phyloP scores from a whole-genome alignment of 2,888 invertebrate genomes.

The Hypercompe scribonia region DNA sequence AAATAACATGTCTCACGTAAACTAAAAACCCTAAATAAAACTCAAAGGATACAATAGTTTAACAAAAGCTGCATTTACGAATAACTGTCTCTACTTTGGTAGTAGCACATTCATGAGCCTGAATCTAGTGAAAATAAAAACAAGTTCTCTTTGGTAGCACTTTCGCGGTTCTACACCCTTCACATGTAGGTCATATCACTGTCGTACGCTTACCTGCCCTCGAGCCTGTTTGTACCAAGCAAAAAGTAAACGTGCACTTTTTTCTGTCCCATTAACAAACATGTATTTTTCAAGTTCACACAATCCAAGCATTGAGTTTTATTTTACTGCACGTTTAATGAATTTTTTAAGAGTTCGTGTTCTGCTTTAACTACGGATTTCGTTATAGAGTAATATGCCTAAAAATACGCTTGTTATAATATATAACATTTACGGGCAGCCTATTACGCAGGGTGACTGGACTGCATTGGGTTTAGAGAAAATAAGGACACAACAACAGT shows the following conservation, averaged over 20 bases:
- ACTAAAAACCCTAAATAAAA: background rate
- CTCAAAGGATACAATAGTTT: background rate
- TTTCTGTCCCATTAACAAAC: slow-evolving; percentile 35
- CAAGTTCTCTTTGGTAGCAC: slow-evolving; percentile 38
- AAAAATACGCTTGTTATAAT: background rate
- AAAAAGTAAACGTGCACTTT: slow-evolving; percentile 40
- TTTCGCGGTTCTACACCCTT: slow-evolving; percentile 45
- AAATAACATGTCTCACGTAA: background rate
- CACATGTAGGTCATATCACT: slow-evolving; percentile 48
- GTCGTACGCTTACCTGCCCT: slow-evolving; percentile 40
- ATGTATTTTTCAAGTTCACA: slow-evolving; percentile 39
- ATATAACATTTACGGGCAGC: too few relatives aligned
- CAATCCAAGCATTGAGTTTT: background rate
- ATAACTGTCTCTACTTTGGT: slow-evolving; percentile 31
- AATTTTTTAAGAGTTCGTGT: background rate
- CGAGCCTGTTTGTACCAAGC: slow-evolving; percentile 41
- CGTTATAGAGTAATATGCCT: too few relatives aligned
- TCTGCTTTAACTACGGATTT: too few relatives aligned
- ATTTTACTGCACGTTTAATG: background rate
- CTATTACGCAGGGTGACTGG: too few relatives aligned
- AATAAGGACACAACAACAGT: too few relatives aligned
- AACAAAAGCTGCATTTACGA: slow-evolving; percentile 15
- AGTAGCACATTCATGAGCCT: slow-evolving; percentile 36
- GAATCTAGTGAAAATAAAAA: slow-evolving; percentile 51
- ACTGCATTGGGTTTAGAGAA: background rate